These are phyloP conservation scores for Tethea ocularis DNA, from an alignment of 2,888 invertebrate species.

Conservation along the genomic window DNA sequence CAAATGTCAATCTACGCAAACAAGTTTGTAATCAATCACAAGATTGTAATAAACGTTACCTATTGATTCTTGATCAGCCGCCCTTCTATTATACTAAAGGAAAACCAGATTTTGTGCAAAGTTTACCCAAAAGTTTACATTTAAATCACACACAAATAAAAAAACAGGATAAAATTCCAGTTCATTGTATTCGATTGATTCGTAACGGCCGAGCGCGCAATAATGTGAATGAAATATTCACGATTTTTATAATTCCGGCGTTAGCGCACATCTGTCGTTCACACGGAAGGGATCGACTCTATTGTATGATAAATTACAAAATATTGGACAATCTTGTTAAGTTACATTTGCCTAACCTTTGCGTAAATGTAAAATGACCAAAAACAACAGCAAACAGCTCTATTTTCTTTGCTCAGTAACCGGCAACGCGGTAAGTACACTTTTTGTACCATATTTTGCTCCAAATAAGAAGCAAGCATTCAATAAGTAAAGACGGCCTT, in stretches of 20 bases:
- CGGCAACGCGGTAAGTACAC: not conserved
- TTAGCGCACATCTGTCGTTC: slow-evolving; percentile 77
- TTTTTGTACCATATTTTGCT: slow-evolving; percentile 5
- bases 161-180: slow-evolving; percentile 74
- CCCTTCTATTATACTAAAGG: slow-evolving; percentile 63
- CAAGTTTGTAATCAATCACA: slow-evolving; percentile 82
- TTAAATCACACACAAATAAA: slow-evolving; percentile 76
- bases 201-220: slow-evolving; percentile 80
- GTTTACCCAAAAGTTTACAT: slow-evolving; percentile 78
- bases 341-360: slow-evolving; percentile 14
- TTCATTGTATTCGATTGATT: slow-evolving; percentile 81
- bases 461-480: slow-evolving; percentile 7
- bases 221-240: slow-evolving; percentile 82
- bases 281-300: slow-evolving; percentile 68
- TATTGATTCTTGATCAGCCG: slow-evolving; percentile 74
- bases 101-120: slow-evolving; percentile 72
- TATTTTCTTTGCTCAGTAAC: slow-evolving; percentile 3
- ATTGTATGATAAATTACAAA: slow-evolving; percentile 49
- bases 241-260: slow-evolving; percentile 77
- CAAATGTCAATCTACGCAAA: slow-evolving; percentile 72
- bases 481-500: slow-evolving; percentile 45
- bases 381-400: slow-evolving; percentile 12
- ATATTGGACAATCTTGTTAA: slow-evolving; percentile 29
- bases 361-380: slow-evolving; percentile 11
- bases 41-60: slow-evolving; percentile 68